phyloP scores from a whole-genome alignment of 2,797 vertebrate genomes.

The Bovichtus diacanthus region DNA sequence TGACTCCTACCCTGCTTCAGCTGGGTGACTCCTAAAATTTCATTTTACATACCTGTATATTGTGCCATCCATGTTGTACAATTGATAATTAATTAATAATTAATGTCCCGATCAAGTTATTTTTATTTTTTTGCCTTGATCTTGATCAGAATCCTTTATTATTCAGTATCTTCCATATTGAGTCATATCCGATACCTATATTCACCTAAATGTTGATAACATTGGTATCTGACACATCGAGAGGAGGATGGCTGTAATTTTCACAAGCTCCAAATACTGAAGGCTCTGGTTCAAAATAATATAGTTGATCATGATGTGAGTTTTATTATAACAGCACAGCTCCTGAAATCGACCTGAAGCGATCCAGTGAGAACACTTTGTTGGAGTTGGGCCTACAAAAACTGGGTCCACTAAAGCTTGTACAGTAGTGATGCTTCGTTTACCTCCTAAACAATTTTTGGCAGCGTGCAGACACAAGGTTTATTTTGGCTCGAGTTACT shows the following conservation, averaged over 20 bases:
- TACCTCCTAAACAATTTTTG: constrained; percentile 2
- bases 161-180: neutral
- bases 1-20: neutral
- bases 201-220: neutral
- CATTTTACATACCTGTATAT: neutral
- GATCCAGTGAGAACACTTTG: no score
- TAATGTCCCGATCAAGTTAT: neutral
- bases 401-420: neutral
- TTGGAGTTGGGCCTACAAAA: neutral
- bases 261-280: neutral
- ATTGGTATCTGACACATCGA: neutral
- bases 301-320: neutral
- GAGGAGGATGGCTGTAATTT: neutral
- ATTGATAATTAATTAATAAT: neutral
- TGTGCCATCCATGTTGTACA: neutral
- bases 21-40: neutral
- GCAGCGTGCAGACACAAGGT: neutral
- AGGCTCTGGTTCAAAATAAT: neutral
- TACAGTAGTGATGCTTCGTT: neutral
- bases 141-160: neutral
- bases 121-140: neutral
- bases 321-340: no score
- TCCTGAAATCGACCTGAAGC: no score
- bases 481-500: neutral
- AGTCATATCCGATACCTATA: neutral